phyloP scores from a whole-genome alignment of 2,113 vertebrate genomes.

The Nothoprocta pentlandii region DNA sequence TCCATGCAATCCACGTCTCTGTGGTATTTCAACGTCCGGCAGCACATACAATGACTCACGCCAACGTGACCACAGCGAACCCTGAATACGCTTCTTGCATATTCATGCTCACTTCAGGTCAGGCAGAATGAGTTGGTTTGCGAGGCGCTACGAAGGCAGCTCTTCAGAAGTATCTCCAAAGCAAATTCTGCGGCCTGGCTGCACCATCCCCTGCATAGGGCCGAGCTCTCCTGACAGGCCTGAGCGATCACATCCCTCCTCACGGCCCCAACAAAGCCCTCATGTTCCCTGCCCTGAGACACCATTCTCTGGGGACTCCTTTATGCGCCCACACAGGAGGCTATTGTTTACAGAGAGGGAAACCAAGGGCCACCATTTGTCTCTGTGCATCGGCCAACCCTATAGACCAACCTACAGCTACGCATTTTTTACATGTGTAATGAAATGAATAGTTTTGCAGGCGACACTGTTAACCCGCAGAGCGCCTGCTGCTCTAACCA shows the following conservation, averaged over 20 bases:
- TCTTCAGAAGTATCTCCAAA: fast-evolving
- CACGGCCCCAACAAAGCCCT: conserved; percentile 67
- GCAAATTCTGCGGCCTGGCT: neutral
- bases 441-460: neutral
- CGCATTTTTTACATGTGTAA: neutral
- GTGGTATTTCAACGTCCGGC: neutral
- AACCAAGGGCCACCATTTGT: conserved; percentile 15
- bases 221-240: conserved; percentile 2
- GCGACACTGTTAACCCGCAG: fast-evolving
- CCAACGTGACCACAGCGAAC: neutral
- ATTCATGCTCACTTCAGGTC: neutral
- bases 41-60: neutral
- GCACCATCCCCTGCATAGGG: neutral
- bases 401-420: neutral
- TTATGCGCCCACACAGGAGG: conserved; percentile 53
- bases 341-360: conserved; percentile 29
- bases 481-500: neutral
- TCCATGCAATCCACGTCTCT: neutral
- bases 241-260: conserved; percentile 40
- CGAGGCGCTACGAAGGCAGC: neutral
- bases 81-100: neutral
- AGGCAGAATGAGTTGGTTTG: neutral
- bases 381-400: conserved; percentile 10
- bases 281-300: conserved; percentile 67
- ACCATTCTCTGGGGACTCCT: conserved; percentile 49